phyloP scores from a whole-genome alignment of 2,888 invertebrate species.

The Linyphia triangularis region DNA sequence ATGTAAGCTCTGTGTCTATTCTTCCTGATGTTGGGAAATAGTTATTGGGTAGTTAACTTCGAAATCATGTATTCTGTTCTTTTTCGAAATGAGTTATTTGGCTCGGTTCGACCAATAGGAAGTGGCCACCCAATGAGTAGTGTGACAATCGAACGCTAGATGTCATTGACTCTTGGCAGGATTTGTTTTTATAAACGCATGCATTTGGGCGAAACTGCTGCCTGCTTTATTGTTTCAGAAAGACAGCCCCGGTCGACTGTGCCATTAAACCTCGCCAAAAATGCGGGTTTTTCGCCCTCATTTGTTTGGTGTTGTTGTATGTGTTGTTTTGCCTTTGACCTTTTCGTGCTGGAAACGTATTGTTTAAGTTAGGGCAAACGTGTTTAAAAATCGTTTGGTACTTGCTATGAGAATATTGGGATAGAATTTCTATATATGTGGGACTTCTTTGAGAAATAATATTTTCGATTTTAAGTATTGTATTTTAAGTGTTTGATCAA shows the following conservation, averaged over 20 bases:
- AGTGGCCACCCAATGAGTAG: neutral
- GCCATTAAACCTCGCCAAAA: slow-evolving; percentile 12
- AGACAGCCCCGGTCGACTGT: slow-evolving; percentile 11
- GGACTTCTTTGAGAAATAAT: too few species aligned
- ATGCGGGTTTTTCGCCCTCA: slow-evolving; percentile 14
- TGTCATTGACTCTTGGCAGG: slow-evolving; percentile 13
- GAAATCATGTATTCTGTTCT: neutral
- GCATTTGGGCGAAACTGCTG: neutral
- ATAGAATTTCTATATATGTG: too few species aligned
- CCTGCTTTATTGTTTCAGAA: neutral
- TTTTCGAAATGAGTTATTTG: neutral
- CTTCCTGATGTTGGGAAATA: neutral
- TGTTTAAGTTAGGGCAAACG: too few species aligned
- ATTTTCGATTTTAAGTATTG: too few species aligned
- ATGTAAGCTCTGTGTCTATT: neutral
- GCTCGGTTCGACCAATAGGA: neutral
- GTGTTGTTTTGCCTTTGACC: too few species aligned
- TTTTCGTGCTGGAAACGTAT: too few species aligned
- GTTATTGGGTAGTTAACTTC: slow-evolving; percentile 23
- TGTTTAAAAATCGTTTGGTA: too few species aligned
- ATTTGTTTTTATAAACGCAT: neutral
- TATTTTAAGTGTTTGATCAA: too few species aligned
- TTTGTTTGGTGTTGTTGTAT: neutral
- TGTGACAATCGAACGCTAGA: too few species aligned
- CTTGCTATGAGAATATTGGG: too few species aligned